Percentiles rank a stretch among this genome's conserved stretches.
These are phyloP conservation scores for Platynereis dumerilii DNA, from an alignment of 2,888 invertebrate species.

Conservation along the genomic window DNA sequence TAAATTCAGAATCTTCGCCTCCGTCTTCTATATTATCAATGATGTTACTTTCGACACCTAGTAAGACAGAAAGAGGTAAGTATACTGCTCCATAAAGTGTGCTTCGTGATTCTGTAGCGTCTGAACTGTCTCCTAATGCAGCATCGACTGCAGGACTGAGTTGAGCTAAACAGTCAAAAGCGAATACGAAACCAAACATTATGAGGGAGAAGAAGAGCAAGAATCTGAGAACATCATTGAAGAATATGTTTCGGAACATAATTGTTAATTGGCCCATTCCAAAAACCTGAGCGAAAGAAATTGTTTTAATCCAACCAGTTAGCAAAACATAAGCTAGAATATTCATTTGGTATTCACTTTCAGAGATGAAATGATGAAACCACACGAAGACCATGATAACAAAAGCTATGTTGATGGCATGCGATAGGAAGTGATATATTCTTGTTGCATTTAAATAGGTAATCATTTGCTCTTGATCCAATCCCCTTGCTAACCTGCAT, in stretches of 20 bases:
- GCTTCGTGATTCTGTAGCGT: too few species aligned
- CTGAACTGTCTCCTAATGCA: constrained; percentile 39
- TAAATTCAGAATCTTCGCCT: background rate
- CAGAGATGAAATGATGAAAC: constrained; percentile 42
- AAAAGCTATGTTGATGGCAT: constrained; percentile 35
- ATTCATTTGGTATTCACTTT: constrained; percentile 45
- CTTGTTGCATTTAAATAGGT: too few species aligned
- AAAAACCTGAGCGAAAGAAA: constrained; percentile 53
- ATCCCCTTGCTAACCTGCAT: background rate
- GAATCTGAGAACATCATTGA: constrained; percentile 51
- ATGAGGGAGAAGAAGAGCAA: constrained; percentile 52
- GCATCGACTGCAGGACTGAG: constrained; percentile 35
- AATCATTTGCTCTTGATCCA: background rate
- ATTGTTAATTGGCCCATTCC: constrained; percentile 54
- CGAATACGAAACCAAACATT: constrained; percentile 52
- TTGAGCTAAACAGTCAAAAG: constrained; percentile 50
- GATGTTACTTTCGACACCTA: constrained; percentile 43
- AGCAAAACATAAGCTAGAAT: constrained; percentile 48
- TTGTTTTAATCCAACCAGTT: constrained; percentile 51
- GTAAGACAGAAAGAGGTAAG: constrained; percentile 51
- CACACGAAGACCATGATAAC: constrained; percentile 44
- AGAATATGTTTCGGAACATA: constrained; percentile 53
- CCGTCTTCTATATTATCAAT: constrained; percentile 33
- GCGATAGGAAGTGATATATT: background rate
- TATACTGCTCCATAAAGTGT: too few species aligned